phyloP scores from a whole-genome alignment of 1,140 invertebrate genomes.

The Pogonomyrmex californicus region DNA sequence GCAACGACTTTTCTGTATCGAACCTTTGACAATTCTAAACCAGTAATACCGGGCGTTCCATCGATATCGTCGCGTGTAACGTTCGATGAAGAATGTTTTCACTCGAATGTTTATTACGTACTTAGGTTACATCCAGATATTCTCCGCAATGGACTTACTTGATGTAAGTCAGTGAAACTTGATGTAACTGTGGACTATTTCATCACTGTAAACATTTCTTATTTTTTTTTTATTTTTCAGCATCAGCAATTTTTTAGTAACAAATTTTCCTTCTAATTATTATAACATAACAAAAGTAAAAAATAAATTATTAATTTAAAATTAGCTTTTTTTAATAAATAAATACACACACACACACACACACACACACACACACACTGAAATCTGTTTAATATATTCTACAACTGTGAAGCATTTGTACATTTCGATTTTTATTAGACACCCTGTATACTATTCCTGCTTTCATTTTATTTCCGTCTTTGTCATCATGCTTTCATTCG shows the following conservation, averaged over 20 bases:
- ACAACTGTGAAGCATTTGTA: neutral
- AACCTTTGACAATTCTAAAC: conserved; percentile 75
- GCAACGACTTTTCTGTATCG: conserved; percentile 80
- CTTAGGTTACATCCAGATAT: neutral
- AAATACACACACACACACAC: no score
- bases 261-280: neutral
- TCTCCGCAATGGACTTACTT: neutral
- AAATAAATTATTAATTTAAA: neutral
- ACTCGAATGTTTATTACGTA: neutral
- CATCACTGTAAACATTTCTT: neutral
- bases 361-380: neutral
- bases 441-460: conserved; percentile 57
- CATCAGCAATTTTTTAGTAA: neutral
- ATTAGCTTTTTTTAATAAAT: neutral
- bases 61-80: neutral
- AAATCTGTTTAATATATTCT: neutral
- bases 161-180: neutral
- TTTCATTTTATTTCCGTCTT: conserved; percentile 62
- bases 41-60: conserved; percentile 36
- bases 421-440: conserved; percentile 30
- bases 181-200: neutral
- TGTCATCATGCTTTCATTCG: conserved; percentile 58
- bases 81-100: neutral
- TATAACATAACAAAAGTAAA: neutral
- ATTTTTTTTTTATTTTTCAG: neutral